Evolutionary conservation across 2,888 invertebrate genomes (phyloP).

Genomic region (Monochamus alternatus): DNA sequence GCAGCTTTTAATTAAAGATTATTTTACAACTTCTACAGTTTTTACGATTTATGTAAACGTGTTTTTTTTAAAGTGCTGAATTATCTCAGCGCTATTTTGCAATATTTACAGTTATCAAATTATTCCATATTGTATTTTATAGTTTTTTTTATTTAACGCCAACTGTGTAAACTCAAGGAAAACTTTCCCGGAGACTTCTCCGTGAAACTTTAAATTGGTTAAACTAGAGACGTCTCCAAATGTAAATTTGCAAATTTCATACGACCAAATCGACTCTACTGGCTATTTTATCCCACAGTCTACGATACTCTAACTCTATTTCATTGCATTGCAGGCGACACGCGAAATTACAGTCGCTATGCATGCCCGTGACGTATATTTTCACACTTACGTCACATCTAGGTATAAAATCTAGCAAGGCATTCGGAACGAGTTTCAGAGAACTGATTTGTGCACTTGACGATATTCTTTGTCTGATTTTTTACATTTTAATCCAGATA

Average conservation of each 20-base stretch:
- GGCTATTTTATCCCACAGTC: not conserved
- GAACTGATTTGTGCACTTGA: slow-evolving; percentile 3
- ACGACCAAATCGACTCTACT: not conserved
- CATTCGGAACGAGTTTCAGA: not conserved
- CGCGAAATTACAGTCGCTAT: slow-evolving; percentile 3
- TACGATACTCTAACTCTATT: not conserved
- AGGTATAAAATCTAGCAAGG: not conserved
- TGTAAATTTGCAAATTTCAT: not conserved
- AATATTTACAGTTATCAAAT: no score
- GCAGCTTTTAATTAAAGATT: no score
- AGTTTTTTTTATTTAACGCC: no score
- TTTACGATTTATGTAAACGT: no score
- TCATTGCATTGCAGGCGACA: not conserved
- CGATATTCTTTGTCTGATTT: not conserved
- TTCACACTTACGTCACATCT: slow-evolving; percentile 18
- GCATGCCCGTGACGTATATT: slow-evolving; percentile 10
- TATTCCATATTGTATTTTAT: no score
- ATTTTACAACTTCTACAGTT: no score
- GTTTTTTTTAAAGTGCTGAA: no score
- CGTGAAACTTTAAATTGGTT: no score
- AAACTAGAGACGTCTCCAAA: not conserved
- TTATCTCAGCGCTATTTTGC: no score
- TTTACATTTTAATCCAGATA: no score
- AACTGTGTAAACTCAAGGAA: no score
- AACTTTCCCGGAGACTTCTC: no score